Conservation (phyloP, 2,797 vertebrate genomes). For the Notoglanidium macrostoma region DNA sequence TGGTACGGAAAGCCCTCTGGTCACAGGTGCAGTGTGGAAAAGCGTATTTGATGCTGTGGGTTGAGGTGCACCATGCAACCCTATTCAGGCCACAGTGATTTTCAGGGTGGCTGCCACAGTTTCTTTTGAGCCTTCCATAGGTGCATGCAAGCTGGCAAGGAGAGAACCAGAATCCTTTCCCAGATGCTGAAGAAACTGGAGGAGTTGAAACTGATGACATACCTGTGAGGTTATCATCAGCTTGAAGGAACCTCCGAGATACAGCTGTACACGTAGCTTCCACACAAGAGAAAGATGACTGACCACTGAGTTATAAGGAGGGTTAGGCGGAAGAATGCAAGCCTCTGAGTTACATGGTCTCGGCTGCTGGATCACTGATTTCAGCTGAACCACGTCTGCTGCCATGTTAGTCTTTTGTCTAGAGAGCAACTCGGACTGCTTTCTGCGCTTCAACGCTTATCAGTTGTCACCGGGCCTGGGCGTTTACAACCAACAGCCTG, state of each 20-base stretch:
- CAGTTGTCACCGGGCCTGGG: constrained; percentile 16
- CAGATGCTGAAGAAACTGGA: not conserved
- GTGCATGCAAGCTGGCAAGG: not conserved
- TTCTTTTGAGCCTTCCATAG: not conserved
- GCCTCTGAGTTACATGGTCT: not conserved
- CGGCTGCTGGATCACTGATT: not conserved
- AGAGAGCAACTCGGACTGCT: not conserved
- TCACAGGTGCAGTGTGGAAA: not conserved
- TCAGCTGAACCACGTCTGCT: not conserved
- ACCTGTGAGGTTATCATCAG: not conserved
- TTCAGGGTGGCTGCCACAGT: not conserved
- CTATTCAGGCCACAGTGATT: not conserved
- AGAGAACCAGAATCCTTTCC: not conserved
- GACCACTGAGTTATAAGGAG: not conserved
- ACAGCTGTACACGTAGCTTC: not conserved
- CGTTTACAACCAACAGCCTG: constrained; percentile 16
- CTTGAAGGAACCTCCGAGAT: not conserved
- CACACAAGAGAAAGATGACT: not conserved
- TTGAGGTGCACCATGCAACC: not conserved
- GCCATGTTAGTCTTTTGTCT: constrained; percentile 9
- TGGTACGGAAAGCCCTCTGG: not conserved
- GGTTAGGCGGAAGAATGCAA: constrained; percentile 4
- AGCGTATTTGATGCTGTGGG: not conserved
- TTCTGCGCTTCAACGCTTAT: constrained; percentile 9
- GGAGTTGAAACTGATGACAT: not conserved